Evolutionary conservation across 2,888 invertebrate species (phyloP).

Genomic region (Cyaniris semiargus): DNA sequence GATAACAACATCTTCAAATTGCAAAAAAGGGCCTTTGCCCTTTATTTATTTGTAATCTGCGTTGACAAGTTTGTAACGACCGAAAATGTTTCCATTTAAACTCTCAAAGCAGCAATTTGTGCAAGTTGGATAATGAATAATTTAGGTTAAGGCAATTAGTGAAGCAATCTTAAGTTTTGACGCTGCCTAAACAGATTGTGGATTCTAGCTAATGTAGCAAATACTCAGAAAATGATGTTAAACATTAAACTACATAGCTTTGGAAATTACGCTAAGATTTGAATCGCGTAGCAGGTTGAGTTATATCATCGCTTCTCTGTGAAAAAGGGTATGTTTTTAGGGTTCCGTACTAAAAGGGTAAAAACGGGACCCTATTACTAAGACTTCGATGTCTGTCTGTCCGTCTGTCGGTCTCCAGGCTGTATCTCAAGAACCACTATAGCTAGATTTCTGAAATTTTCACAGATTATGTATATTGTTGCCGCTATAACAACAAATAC

Average conservation of each 20-base stretch:
- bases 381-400: no score
- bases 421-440: no score
- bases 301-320: neutral
- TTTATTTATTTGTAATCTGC: neutral
- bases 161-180: neutral
- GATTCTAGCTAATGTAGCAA: neutral
- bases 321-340: neutral
- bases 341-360: no score
- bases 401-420: no score
- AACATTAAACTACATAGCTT: neutral
- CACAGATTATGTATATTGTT: no score
- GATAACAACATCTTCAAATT: no score
- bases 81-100: neutral
- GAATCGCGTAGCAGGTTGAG: neutral
- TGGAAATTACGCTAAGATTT: neutral
- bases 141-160: neutral
- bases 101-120: neutral
- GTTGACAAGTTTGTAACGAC: neutral
- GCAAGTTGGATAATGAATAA: neutral
- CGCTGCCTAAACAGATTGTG: neutral
- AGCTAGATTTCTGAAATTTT: no score
- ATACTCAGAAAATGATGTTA: neutral
- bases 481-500: no score
- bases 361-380: no score
- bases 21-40: no score